Base-by-base conservation (phyloP, 1,140 invertebrate genomes). In the Drosophila kanapiae region DNA sequence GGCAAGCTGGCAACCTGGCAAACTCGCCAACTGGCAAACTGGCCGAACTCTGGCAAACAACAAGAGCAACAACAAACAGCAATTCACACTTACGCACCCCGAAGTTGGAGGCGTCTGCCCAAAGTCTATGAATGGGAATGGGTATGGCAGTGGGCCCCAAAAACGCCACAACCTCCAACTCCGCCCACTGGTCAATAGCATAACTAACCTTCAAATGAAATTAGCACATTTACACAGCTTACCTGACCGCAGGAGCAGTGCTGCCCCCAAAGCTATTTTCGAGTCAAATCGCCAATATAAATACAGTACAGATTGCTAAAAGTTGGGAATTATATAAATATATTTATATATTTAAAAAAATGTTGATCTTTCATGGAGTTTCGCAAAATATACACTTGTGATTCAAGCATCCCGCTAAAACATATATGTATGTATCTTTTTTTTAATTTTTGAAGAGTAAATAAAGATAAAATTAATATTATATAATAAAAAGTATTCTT, bases 201-300 rank as follows among this genome's bases (percentile, higher is more conserved):
- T 87, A 84, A 87, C 83, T 84, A 80, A 87, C 84, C 84, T 87
- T 90, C 84, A 80, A 84, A 88, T 84, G 85, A 78, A 87, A 87
- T 87, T 87, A 87, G 81, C 85, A 87, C 84, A 84, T 88, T 90
- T 84, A 60, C 81, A 75, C 68, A 71, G 80, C 84, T 87, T 83
- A 87, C 77, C 72, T 83, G 80, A 88, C 84, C 80, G 54, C 84
- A 87, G 58, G 33, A 43, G 29, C 45, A 48, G 53, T 11, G 43
- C 33, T 40, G 53, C 27, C 18, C 10, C 9, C 7, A 5, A 43
- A 31, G 62, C 57, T 11, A 16, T 35, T 43, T 62, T 23, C 18
- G 4, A 43, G 62, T 38, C 57, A 35, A 35, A 3, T 11, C 23
- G 14, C 33, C 10, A 7, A 10, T 23, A 16, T 23, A 57, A 57